phyloP scores from a whole-genome alignment of 2,797 vertebrate genomes.

The Gadopsis marmoratus region DNA sequence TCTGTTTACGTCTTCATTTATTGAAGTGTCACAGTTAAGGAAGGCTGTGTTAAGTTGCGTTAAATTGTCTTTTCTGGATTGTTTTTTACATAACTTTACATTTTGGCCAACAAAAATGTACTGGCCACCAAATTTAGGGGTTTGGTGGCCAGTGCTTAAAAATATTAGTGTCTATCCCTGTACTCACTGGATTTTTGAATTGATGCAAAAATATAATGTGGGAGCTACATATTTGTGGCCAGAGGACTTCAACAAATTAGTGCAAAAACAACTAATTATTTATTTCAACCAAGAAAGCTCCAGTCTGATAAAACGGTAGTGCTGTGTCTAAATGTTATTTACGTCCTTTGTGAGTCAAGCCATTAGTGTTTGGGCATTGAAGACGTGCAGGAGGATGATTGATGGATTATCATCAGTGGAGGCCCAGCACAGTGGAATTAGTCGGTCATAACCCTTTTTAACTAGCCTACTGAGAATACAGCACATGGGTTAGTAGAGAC shows the following conservation, averaged over 20 bases:
- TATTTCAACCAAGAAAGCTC: slow-evolving; percentile 19
- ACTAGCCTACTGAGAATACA: slow-evolving; percentile 71
- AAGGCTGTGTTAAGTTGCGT: too few relatives aligned
- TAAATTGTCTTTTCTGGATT: too few relatives aligned
- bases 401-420: slow-evolving; percentile 72
- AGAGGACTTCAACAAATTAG: slow-evolving; percentile 1
- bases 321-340: slow-evolving; percentile 44
- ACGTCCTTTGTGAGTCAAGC: slow-evolving; percentile 40
- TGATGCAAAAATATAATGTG: neutral
- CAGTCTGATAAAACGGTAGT: neutral
- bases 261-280: slow-evolving; percentile 18
- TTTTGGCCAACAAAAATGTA: too few relatives aligned
- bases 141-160: too few relatives aligned
- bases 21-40: too few relatives aligned
- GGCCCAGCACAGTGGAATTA: slow-evolving; percentile 65
- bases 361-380: slow-evolving; percentile 41
- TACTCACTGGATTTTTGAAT: too few relatives aligned
- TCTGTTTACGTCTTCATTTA: too few relatives aligned
- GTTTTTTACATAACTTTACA: too few relatives aligned
- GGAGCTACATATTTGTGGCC: neutral
- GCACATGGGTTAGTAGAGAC: slow-evolving; percentile 40
- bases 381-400: slow-evolving; percentile 56
- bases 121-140: too few relatives aligned
- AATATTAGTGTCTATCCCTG: too few relatives aligned
- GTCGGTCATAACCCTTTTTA: slow-evolving; percentile 70